Evolutionary conservation across 1,140 invertebrate genomes (phyloP), one percentile per base, ranked within the genome.

Genomic region (Drosophila willistoni): DNA sequence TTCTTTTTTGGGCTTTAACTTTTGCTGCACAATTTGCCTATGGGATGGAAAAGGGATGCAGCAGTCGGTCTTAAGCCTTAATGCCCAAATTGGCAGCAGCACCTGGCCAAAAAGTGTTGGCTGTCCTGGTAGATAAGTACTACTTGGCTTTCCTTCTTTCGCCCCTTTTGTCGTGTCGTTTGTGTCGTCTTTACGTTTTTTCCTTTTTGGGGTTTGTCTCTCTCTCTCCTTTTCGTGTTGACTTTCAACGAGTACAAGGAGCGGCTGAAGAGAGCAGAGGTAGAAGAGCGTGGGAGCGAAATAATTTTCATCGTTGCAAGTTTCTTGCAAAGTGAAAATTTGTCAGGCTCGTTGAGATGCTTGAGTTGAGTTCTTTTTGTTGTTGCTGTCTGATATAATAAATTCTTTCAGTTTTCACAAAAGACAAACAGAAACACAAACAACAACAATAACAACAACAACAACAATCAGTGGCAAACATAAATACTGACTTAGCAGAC

Each of bases 301-400:
- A 82, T 86, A 87, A 86, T 82, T 87, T 85, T 82, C 83, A 66
- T 67, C 70, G 82, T 81, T 81, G 82, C 82, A 86, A 86, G 63
- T 86, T 86, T 86, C 69, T 86, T 86, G 84, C 79, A 79, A 83
- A 87, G 84, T 87, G 83, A 87, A 87, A 87, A 87, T 87, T 87
- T 87, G 83, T 87, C 83, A 87, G 77, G 79, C 83, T 82, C 72
- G 79, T 82, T 89, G 83, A 69, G 83, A 75, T 73, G 70, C 75
- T 75, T 65, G 68, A 54, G 41, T 42, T 67, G 29, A 29, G 44
- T 51, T 13, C 3, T 39, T 42, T 14, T 34, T 22, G 25, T 64
- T 64, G 51, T 54, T 63, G 63, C 41, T 42, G 71, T 13, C 57
- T 72, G 78, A 84, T 81, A 89, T 89, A 89, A 89, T 89, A 89